Evolutionary conservation across 2,797 vertebrate genomes (phyloP).

Genomic region (Phataginus tetradactyla): DNA sequence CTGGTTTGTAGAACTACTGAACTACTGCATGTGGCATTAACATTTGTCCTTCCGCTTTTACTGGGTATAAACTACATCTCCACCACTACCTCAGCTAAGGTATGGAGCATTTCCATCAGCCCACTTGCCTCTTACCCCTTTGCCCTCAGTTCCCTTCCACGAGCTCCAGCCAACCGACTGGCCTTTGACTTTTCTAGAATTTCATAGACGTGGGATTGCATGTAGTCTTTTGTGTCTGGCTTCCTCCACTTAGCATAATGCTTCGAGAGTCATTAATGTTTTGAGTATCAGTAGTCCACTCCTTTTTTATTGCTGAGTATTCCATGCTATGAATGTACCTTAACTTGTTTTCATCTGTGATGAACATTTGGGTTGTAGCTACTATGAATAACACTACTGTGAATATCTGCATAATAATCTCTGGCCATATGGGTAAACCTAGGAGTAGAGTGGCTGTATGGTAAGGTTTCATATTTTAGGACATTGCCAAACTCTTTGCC

Average conservation of each 20-base stretch:
- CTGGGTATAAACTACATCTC: background rate
- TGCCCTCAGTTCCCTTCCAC: background rate
- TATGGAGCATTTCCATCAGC: background rate
- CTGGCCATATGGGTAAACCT: background rate
- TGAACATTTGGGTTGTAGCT: background rate
- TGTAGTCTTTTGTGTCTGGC: background rate
- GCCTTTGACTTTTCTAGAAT: background rate
- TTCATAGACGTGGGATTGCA: background rate
- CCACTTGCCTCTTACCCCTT: background rate
- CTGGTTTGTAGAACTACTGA: background rate
- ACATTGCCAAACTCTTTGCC: background rate
- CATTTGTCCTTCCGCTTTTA: background rate
- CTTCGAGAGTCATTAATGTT: background rate
- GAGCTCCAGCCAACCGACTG: background rate
- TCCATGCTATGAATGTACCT: background rate
- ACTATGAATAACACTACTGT: background rate
- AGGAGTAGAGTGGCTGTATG: background rate
- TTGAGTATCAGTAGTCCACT: background rate
- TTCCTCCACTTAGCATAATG: background rate
- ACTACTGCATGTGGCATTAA: background rate
- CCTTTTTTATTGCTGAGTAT: background rate
- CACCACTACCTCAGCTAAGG: background rate
- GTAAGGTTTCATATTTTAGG: background rate
- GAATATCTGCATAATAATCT: background rate
- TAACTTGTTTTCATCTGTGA: background rate